Evolutionary conservation across 2,797 vertebrate species (phyloP).

Genomic region (Propithecus deckenii): DNA sequence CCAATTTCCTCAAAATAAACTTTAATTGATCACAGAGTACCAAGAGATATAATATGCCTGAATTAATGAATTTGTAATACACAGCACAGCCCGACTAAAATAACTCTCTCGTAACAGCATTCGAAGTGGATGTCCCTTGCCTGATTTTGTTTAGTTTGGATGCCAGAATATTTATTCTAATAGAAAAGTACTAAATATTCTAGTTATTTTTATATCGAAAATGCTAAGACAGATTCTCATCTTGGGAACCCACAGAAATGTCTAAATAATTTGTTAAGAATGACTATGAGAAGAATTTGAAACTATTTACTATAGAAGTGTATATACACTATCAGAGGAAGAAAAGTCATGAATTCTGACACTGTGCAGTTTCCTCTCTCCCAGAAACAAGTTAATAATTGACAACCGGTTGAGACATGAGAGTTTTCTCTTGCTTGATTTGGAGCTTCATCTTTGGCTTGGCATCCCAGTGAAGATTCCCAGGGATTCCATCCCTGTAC

Average conservation of each 20-base stretch:
- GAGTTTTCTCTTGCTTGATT: neutral
- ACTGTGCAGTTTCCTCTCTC: neutral
- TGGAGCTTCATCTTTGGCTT: no score
- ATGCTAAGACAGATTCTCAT: neutral
- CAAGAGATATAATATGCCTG: neutral
- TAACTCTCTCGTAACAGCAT: neutral
- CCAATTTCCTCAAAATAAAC: slow-evolving; percentile 15
- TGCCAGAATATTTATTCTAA: neutral
- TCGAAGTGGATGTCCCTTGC: neutral
- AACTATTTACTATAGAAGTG: neutral
- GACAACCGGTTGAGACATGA: neutral
- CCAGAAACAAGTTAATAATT: neutral
- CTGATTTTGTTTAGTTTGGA: slow-evolving; percentile 50
- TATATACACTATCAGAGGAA: neutral
- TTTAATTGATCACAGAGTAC: neutral
- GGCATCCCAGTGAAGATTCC: neutral
- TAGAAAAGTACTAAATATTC: neutral
- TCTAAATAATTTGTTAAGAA: neutral
- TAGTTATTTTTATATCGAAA: slow-evolving; percentile 12
- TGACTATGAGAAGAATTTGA: neutral
- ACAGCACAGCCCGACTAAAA: slow-evolving; percentile 8
- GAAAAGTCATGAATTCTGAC: neutral
- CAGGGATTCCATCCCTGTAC: neutral
- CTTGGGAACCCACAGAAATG: neutral
- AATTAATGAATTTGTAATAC: neutral